phyloP scores from a whole-genome alignment of 30 jellyfish, hydroid and myxozoan genomes.

The Hydra vulgaris region DNA sequence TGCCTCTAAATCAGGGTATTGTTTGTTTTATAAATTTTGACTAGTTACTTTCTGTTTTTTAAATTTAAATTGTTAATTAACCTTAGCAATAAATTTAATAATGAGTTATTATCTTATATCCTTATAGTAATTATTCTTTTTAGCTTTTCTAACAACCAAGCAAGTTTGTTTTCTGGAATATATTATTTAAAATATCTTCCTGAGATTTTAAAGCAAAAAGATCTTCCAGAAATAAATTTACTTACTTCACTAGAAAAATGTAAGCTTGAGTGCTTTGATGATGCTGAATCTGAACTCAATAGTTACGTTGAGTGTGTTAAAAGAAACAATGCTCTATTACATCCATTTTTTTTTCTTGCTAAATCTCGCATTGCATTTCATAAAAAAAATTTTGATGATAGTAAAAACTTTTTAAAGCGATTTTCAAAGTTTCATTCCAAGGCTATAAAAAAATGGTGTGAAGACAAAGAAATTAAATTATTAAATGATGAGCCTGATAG shows the following conservation, averaged over 20 bases:
- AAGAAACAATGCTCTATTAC: neutral
- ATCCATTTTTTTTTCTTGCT: conserved; percentile 6
- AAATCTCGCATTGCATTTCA: neutral
- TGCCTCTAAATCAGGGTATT: conserved; percentile 10
- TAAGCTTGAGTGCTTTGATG: neutral
- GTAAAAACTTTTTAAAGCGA: neutral
- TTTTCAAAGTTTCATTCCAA: conserved; percentile 3
- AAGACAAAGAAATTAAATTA: neutral
- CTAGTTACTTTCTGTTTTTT: too few relatives aligned
- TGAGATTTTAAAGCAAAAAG: neutral
- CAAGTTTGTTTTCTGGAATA: neutral
- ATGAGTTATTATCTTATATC: too few relatives aligned
- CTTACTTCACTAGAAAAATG: conserved; percentile 11
- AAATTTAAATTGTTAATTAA: too few relatives aligned
- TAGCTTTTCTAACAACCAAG: neutral
- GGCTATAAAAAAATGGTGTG: neutral
- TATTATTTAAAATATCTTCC: neutral
- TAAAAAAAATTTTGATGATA: neutral
- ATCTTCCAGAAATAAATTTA: conserved; percentile 5
- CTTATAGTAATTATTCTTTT: too few relatives aligned
- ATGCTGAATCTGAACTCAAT: neutral
- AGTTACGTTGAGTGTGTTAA: neutral
- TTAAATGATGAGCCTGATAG: neutral
- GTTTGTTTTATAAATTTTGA: neutral
- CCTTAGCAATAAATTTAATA: too few relatives aligned